phyloP scores from a whole-genome alignment of 2,888 invertebrate genomes.

The Listrodromus nycthemerus region DNA sequence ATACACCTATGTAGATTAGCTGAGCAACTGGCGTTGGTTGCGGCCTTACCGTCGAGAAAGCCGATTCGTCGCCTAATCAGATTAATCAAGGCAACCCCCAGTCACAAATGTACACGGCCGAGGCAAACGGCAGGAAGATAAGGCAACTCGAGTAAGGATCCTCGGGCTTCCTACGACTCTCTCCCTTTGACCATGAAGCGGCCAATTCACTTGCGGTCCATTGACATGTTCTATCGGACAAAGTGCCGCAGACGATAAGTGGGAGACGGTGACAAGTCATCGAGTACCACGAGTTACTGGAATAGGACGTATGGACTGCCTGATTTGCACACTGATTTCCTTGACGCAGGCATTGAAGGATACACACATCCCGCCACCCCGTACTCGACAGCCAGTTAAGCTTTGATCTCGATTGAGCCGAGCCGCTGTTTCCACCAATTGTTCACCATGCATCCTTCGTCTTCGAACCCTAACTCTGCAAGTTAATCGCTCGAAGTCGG shows the following conservation, averaged over 20 bases:
- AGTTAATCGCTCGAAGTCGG: not conserved
- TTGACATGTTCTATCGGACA: not conserved
- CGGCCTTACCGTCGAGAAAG: not conserved
- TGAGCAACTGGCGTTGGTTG: not conserved
- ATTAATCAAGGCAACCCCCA: constrained; percentile 19
- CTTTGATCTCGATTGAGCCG: constrained; percentile 5
- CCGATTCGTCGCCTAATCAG: constrained; percentile 23
- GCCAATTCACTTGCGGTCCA: not conserved
- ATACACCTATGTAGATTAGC: constrained; percentile 24
- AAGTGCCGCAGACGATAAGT: not conserved
- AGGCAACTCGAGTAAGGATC: not conserved
- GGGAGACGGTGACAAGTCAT: not conserved
- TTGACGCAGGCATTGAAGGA: not conserved
- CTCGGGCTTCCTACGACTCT: not conserved
- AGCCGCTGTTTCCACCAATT: not conserved
- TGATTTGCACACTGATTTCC: not conserved
- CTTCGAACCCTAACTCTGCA: not conserved
- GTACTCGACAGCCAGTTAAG: not conserved
- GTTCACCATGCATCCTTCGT: constrained; percentile 1
- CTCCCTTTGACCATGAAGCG: constrained; percentile 5
- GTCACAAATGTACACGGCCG: constrained; percentile 6
- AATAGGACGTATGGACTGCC: constrained; percentile 1
- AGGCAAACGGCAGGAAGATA: not conserved
- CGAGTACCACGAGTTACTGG: not conserved
- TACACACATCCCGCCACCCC: not conserved